These are phyloP conservation scores for Murina feae DNA, from an alignment of 2,113 vertebrate genomes.

Conservation along the genomic window DNA sequence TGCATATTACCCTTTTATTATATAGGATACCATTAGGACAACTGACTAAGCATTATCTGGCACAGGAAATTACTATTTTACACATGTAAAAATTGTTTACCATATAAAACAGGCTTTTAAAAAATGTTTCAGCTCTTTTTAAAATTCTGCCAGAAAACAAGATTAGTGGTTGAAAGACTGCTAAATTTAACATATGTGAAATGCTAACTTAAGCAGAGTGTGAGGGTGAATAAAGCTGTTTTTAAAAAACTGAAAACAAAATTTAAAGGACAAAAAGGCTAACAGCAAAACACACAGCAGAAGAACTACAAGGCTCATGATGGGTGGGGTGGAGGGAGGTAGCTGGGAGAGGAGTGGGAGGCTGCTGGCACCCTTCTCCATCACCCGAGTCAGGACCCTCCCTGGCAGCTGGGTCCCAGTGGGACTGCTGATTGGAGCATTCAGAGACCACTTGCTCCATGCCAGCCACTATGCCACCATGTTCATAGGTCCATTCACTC, in stretches of 20 bases:
- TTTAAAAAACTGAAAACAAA: not conserved
- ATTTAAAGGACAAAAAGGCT: not conserved
- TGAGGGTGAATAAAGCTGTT: not conserved
- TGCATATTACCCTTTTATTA: too few relatives aligned
- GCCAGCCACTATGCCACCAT: not conserved
- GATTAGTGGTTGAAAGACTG: not conserved
- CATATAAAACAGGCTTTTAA: not conserved
- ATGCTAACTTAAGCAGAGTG: not conserved
- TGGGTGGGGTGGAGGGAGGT: not conserved
- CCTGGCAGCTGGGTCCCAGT: not conserved
- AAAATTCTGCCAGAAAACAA: not conserved
- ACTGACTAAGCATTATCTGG: not conserved
- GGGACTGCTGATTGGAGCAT: rapidly evolving
- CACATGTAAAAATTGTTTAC: not conserved
- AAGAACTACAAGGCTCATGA: not conserved
- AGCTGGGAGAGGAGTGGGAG: not conserved
- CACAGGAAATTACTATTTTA: not conserved
- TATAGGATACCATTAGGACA: not conserved
- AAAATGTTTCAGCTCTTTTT: not conserved
- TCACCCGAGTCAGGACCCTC: not conserved
- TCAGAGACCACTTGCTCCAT: not conserved
- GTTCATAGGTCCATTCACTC: not conserved
- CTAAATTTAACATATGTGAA: not conserved
- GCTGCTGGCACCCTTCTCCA: not conserved
- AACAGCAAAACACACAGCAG: not conserved